Conservation (phyloP, 2,797 vertebrate genomes). For the Sandelia bainsii region DNA sequence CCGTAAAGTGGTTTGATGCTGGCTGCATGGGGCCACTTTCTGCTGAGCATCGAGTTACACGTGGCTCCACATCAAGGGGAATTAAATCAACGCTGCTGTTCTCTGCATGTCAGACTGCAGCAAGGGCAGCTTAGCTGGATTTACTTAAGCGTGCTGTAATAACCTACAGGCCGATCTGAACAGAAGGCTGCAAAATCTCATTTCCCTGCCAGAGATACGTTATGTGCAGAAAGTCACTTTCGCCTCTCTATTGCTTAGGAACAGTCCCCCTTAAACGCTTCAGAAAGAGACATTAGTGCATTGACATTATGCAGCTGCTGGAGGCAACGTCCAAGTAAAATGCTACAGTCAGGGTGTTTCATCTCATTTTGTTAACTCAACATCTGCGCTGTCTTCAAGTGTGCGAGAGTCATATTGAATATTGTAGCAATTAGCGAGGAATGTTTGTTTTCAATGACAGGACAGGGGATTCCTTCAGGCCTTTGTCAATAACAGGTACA, state of each 20-base stretch:
- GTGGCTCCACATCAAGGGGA: slow-evolving; percentile 73
- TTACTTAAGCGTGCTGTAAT: slow-evolving; percentile 55
- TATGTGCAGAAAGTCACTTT: slow-evolving; percentile 1
- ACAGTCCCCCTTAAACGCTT: slow-evolving; percentile 21
- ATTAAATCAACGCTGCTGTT: slow-evolving; percentile 73
- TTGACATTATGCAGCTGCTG: slow-evolving; percentile 36
- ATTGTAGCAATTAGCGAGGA: slow-evolving; percentile 42
- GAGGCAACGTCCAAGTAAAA: slow-evolving; percentile 31
- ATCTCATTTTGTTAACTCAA: slow-evolving; percentile 13
- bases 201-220: not conserved
- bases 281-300: slow-evolving; percentile 29
- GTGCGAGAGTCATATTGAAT: slow-evolving; percentile 37
- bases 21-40: slow-evolving; percentile 74
- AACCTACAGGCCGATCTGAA: slow-evolving; percentile 52
- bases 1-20: slow-evolving; percentile 50
- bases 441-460: slow-evolving; percentile 6
- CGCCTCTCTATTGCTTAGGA: not conserved
- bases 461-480: slow-evolving; percentile 5
- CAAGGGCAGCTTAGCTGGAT: slow-evolving; percentile 58
- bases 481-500: slow-evolving; percentile 2
- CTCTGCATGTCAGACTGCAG: slow-evolving; percentile 67
- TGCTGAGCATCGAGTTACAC: slow-evolving; percentile 79
- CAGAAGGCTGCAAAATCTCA: slow-evolving; percentile 34
- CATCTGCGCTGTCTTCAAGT: slow-evolving; percentile 29
- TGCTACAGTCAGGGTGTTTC: slow-evolving; percentile 15